phyloP scores from a whole-genome alignment of 2,113 vertebrate species.

The Hymenochirus boettgeri region DNA sequence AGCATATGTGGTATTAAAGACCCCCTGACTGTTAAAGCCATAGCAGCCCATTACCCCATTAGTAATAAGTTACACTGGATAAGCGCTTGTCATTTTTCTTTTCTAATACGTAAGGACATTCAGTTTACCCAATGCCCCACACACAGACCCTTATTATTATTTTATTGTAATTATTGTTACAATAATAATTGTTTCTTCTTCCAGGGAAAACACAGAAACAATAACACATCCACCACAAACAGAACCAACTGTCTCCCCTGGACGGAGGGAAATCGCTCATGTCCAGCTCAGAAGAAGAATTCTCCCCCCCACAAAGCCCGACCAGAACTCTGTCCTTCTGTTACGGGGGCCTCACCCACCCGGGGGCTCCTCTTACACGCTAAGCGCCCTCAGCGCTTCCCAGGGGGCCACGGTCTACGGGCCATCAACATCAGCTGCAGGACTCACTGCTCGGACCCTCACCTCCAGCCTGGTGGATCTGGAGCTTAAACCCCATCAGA shows the following conservation, averaged over 20 bases:
- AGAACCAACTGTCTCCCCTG: slow-evolving; percentile 95
- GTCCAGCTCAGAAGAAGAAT: slow-evolving; percentile 98
- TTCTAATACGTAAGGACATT: too few relatives aligned
- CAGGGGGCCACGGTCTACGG: slow-evolving; percentile 86
- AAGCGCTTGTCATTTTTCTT: too few relatives aligned
- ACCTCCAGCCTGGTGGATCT: slow-evolving; percentile 98
- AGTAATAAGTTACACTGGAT: too few relatives aligned
- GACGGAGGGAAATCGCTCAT: slow-evolving; percentile 96
- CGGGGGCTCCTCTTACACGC: slow-evolving; percentile 84
- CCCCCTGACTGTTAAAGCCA: too few relatives aligned
- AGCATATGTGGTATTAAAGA: too few relatives aligned
- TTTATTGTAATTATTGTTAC: too few relatives aligned
- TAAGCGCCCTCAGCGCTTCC: slow-evolving; percentile 77
- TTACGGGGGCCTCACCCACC: slow-evolving; percentile 88
- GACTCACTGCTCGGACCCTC: slow-evolving; percentile 97
- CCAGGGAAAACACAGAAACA: slow-evolving; percentile 99
- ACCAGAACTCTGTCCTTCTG: slow-evolving; percentile 94
- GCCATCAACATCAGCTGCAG: slow-evolving; percentile 92
- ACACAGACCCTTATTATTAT: too few relatives aligned
- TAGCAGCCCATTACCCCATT: too few relatives aligned
- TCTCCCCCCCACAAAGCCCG: slow-evolving; percentile 95
- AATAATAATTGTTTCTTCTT: slow-evolving; percentile 27
- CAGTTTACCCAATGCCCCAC: too few relatives aligned
- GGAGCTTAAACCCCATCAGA: slow-evolving; percentile 78
- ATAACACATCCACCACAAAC: slow-evolving; percentile 92